Base-by-base conservation (phyloP, 1,140 invertebrate genomes). In the Ips typographus region DNA sequence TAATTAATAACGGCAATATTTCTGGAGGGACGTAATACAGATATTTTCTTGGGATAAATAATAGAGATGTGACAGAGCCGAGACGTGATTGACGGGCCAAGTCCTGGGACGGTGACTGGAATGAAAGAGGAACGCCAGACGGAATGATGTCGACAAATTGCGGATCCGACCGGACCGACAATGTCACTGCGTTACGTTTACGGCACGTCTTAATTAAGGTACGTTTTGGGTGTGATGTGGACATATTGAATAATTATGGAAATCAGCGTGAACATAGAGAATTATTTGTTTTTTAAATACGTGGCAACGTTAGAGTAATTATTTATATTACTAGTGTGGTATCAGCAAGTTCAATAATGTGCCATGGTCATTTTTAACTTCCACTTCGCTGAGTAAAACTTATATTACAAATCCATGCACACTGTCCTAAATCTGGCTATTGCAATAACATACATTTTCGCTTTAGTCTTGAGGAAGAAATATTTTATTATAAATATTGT, bases 131-230 rank as follows among this genome's bases (percentile, higher is more conserved):
- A 71, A 65, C 65, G 61, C 55, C 69, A 72, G 71, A 53, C 64
- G 70, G 71, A 70, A 72, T 76, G 70, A 66, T 64, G 56, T 72
- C 71, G 74, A 76, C 73, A 76, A 76, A 75, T 64, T 53, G 73
- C 69, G 56, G 68, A 63, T 51, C 38, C 65, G 42, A 52, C 65
- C 52, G 39, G 58, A 51, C 52, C 58, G 58, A 56, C 58, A 62
- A 62, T 22, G 22, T 22, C 58, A 41, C 7, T 59, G n/a, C n/a
- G 55, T 5, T 44, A 42, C 38, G 22, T 22, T 51, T 6, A 51
- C 22, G 62, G 49, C 40, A 53, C 40, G 40, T 55, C 51, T 64
- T 64, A 64, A 63, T 63, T 63, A 38, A 52, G 61, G 49, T 39
- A 5, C 40, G 40, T 42, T 58, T 58, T 36, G 36, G 36, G 0